Evolutionary conservation across 2,797 vertebrate species (phyloP).

Genomic region (Knipowitschia caucasica): DNA sequence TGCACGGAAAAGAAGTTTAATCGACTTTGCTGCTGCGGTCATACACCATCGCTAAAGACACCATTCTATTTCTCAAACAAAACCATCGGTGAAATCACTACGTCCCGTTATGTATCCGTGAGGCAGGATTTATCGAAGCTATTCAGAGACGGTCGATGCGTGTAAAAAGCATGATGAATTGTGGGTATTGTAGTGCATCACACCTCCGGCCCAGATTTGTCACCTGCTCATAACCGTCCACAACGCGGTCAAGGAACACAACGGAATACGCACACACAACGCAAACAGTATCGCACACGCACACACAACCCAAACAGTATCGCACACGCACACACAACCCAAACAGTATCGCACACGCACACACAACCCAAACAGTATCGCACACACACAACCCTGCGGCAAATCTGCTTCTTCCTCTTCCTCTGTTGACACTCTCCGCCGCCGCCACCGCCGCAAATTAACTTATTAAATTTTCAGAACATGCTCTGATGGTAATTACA

Average conservation of each 20-base stretch:
- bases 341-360: conserved; percentile 33
- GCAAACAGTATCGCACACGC: too few species aligned
- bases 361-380: conserved; percentile 39
- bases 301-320: conserved; percentile 37
- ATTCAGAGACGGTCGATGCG: conserved; percentile 49
- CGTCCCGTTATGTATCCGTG: too few species aligned
- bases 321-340: conserved; percentile 30
- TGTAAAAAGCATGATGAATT: conserved; percentile 46
- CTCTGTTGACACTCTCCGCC: conserved; percentile 58
- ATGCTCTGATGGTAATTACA: conserved; percentile 73
- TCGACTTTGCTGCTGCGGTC: too few species aligned
- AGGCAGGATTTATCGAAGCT: conserved; percentile 56
- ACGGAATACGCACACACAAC: conserved; percentile 46
- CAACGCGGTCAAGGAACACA: conserved; percentile 36
- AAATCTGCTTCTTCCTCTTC: conserved; percentile 21
- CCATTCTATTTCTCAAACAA: too few species aligned
- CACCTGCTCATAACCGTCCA: conserved; percentile 54
- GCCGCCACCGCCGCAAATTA: conserved; percentile 69
- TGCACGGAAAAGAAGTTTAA: too few species aligned
- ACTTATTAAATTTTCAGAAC: conserved; percentile 74
- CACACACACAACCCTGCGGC: conserved; percentile 32
- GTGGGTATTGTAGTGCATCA: conserved; percentile 58
- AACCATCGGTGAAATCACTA: too few species aligned
- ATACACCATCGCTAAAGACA: too few species aligned
- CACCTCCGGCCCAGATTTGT: conserved; percentile 47